Percentiles rank a stretch among this genome's conserved stretches.
Evolutionary conservation across 1,140 invertebrate species (phyloP).

Genomic region (Drosophila carrolli): DNA sequence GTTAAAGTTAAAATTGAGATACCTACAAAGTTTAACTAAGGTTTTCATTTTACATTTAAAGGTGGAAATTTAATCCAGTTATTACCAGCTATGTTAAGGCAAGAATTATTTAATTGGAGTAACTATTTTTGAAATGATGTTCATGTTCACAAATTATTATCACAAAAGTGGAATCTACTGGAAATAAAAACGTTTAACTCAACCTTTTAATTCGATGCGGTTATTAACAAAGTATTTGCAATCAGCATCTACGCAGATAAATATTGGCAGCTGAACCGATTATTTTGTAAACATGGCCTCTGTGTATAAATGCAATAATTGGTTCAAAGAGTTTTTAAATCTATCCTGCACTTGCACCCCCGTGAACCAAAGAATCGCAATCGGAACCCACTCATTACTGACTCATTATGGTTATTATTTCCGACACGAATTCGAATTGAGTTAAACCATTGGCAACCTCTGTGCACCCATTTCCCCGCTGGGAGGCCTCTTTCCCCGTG

Average conservation of each 20-base stretch:
- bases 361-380: constrained; percentile 13
- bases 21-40: no score
- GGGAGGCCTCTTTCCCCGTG: constrained; percentile 9
- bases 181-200: background rate
- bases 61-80: no score
- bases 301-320: constrained; percentile 11
- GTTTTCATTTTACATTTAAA: no score
- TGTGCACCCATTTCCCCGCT: constrained; percentile 22
- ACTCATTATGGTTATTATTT: constrained; percentile 40
- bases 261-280: constrained; percentile 4
- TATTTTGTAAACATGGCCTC: constrained; percentile 9
- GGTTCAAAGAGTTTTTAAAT: constrained; percentile 15
- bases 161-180: no score
- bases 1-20: no score
- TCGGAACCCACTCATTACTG: constrained; percentile 35
- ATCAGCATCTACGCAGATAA: constrained; percentile 3
- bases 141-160: no score
- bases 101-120: no score
- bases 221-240: background rate
- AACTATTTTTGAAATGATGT: no score
- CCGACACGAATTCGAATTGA: constrained; percentile 6
- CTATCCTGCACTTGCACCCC: constrained; percentile 3
- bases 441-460: constrained; percentile 9
- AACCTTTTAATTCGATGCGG: background rate
- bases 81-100: no score